A percentile compares a stretch with the other conserved stretches of the same genome.
These are phyloP conservation scores for Dolichallabes microphthalmus DNA, from an alignment of 2,113 vertebrate genomes.

Conservation along the genomic window DNA sequence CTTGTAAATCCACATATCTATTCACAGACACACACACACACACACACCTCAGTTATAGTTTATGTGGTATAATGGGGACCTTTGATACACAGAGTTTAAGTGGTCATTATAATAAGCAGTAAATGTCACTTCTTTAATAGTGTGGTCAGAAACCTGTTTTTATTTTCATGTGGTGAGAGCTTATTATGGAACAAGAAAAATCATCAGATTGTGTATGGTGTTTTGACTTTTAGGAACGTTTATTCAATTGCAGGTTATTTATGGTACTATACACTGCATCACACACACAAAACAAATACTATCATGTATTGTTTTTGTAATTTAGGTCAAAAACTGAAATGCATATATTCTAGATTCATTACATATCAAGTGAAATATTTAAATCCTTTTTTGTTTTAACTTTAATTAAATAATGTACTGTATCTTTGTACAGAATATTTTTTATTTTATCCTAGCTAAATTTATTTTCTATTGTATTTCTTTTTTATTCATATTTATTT, in stretches of 20 bases:
- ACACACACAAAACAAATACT: too few relatives aligned
- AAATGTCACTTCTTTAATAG: constrained; percentile 70
- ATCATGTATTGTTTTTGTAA: too few relatives aligned
- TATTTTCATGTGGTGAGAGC: constrained; percentile 45
- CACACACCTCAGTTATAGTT: constrained; percentile 43
- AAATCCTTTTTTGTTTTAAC: too few relatives aligned
- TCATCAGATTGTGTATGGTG: background rate
- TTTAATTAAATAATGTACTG: too few relatives aligned
- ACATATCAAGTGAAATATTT: too few relatives aligned
- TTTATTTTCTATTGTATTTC: too few relatives aligned
- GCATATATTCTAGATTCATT: too few relatives aligned
- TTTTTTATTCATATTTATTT: too few relatives aligned
- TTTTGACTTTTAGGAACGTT: background rate
- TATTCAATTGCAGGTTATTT: background rate
- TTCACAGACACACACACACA: constrained; percentile 53
- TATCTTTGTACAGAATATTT: too few relatives aligned
- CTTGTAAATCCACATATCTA: constrained; percentile 72
- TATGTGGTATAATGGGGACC: constrained; percentile 53
- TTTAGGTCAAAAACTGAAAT: too few relatives aligned
- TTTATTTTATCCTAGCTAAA: too few relatives aligned
- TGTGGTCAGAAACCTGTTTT: constrained; percentile 61
- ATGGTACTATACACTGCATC: background rate
- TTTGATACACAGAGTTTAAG: constrained; percentile 57
- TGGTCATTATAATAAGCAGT: constrained; percentile 64
- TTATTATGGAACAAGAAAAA: background rate